Evolutionary conservation across 2,797 vertebrate species (phyloP).

Genomic region (Lateolabrax maculatus): DNA sequence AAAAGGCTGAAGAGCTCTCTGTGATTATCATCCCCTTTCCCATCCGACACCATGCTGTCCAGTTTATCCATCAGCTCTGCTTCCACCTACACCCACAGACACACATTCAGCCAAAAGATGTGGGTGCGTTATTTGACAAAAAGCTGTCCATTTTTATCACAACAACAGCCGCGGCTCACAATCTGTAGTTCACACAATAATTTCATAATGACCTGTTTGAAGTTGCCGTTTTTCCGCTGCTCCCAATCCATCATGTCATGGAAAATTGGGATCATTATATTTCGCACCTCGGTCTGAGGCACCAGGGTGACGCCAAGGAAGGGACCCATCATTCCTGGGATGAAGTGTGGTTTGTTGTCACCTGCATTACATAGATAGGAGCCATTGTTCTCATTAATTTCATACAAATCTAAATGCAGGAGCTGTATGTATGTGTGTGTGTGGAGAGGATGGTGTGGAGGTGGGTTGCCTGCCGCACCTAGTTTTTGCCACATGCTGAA

Average conservation of each 20-base stretch:
- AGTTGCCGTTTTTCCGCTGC: conserved; percentile 98
- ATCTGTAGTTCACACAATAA: not conserved
- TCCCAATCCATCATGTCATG: conserved; percentile 99
- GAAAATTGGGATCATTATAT: conserved; percentile 99
- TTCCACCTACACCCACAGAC: conserved; percentile 90
- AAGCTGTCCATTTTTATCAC: conserved; percentile 10
- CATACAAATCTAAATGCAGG: not conserved
- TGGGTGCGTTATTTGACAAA: conserved; percentile 33
- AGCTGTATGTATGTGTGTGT: not conserved
- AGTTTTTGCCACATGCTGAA: conserved; percentile 99
- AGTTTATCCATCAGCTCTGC: conserved; percentile 98
- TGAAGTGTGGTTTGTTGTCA: conserved; percentile 99
- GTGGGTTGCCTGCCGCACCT: conserved; percentile 79
- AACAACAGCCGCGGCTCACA: not conserved
- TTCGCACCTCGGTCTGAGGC: conserved; percentile 95
- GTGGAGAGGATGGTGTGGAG: not conserved
- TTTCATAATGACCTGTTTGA: conserved; percentile 92
- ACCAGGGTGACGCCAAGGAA: conserved; percentile 98
- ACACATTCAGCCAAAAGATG: conserved; percentile 43
- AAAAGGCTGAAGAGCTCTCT: conserved; percentile 98
- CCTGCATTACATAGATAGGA: conserved; percentile 80
- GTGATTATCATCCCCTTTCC: conserved; percentile 99
- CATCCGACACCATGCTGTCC: conserved; percentile 98
- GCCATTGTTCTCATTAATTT: not conserved
- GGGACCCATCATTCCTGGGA: conserved; percentile 98